Conservation (phyloP, 2,888 invertebrate species). For the Dicyrtomina minuta region DNA sequence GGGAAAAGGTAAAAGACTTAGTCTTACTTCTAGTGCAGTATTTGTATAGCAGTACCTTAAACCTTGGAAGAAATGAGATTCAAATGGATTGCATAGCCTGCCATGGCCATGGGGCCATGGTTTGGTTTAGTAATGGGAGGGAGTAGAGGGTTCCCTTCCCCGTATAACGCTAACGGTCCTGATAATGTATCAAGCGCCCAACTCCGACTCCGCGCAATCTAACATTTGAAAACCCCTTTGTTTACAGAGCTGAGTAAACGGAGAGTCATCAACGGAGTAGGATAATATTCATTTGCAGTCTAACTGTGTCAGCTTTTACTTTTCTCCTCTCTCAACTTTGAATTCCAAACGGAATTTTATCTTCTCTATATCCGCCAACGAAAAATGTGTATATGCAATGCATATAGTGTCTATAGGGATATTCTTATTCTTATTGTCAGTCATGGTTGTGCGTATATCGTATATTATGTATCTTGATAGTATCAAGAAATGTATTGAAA, state of each 20-base stretch:
- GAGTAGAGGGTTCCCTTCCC: background rate
- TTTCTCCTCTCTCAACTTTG: background rate
- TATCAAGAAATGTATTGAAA: too few relatives aligned
- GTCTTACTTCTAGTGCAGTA: too few relatives aligned
- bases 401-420: background rate
- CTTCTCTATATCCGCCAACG: too few relatives aligned
- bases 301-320: constrained; percentile 11
- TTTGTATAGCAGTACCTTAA: background rate
- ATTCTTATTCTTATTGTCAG: too few relatives aligned
- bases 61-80: constrained; percentile 19
- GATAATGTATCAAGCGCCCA: too few relatives aligned
- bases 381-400: too few relatives aligned
- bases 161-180: too few relatives aligned
- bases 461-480: too few relatives aligned
- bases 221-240: constrained; percentile 1
- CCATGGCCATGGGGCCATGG: background rate
- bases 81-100: constrained; percentile 14
- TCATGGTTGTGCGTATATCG: too few relatives aligned
- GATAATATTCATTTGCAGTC: constrained; percentile 23
- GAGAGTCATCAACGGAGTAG: constrained; percentile 5
- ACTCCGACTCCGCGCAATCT: background rate
- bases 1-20: too few relatives aligned
- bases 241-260: constrained; percentile 10
- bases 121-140: background rate
- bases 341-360: too few relatives aligned